Evolutionary conservation across 2,888 invertebrate species (phyloP).

Genomic region (Epirrhoe tristata): DNA sequence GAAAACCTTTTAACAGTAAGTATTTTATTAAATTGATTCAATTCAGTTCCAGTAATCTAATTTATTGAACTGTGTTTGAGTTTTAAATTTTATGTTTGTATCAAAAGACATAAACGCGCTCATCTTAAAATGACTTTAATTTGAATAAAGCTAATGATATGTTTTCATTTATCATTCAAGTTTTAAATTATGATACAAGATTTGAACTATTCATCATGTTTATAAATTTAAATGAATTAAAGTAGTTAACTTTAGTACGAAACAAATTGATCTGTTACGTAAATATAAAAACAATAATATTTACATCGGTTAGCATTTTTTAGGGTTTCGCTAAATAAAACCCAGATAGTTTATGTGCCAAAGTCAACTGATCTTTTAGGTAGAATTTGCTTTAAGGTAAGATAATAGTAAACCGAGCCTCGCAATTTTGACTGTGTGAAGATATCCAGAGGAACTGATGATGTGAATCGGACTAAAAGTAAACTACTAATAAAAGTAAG

Average conservation of each 20-base stretch:
- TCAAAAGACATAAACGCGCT: slow-evolving; percentile 7
- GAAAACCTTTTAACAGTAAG: no score
- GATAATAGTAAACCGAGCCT: no score
- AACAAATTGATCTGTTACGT: slow-evolving; percentile 18
- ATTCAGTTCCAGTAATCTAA: no score
- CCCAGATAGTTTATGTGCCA: no score
- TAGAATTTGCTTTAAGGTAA: no score
- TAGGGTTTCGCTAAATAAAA: not conserved
- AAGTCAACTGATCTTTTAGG: no score
- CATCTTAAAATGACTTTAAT: not conserved
- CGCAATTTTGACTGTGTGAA: no score
- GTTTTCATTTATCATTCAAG: slow-evolving; percentile 10
- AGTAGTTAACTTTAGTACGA: slow-evolving; percentile 9
- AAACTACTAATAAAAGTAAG: slow-evolving; percentile 6
- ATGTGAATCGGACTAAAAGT: slow-evolving; percentile 6
- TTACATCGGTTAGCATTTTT: not conserved
- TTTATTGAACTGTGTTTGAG: no score
- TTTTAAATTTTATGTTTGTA: not conserved
- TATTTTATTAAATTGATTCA: no score
- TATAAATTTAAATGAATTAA: slow-evolving; percentile 14
- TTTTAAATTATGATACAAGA: slow-evolving; percentile 17
- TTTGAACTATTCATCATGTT: slow-evolving; percentile 15
- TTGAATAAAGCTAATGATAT: not conserved
- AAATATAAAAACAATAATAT: slow-evolving; percentile 9
- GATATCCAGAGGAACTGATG: no score